Percentiles rank a stretch among this genome's conserved stretches.
Conservation (phyloP, 1,140 invertebrate genomes). For the Uloborus diversus region DNA sequence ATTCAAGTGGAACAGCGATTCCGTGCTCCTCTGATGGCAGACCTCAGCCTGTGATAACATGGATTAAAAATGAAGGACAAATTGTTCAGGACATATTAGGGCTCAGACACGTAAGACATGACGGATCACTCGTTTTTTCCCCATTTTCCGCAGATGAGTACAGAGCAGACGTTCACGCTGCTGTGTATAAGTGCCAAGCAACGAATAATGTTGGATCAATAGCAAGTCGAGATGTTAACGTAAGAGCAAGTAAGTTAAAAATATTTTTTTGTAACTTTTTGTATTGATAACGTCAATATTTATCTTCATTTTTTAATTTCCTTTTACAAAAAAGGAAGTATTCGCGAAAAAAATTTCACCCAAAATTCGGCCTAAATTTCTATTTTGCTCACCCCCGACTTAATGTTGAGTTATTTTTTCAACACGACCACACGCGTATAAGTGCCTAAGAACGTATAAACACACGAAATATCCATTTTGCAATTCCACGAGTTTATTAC, state of each 20-base stretch:
- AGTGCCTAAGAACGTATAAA: too few relatives aligned
- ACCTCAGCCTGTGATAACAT: slow-evolving; percentile 90
- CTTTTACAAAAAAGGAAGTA: too few relatives aligned
- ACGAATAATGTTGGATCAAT: slow-evolving; percentile 88
- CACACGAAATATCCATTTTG: too few relatives aligned
- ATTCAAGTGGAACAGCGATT: slow-evolving; percentile 90
- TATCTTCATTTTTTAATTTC: too few relatives aligned
- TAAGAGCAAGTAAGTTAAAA: slow-evolving; percentile 83
- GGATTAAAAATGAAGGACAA: slow-evolving; percentile 69
- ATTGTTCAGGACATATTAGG: slow-evolving; percentile 63
- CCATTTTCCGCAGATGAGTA: slow-evolving; percentile 63
- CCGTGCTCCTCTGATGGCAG: slow-evolving; percentile 90
- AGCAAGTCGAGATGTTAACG: slow-evolving; percentile 89
- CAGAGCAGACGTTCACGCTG: slow-evolving; percentile 71
- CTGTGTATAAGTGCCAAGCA: slow-evolving; percentile 82
- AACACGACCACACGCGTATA: too few relatives aligned
- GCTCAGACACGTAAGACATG: slow-evolving; percentile 73
- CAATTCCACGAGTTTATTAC: too few relatives aligned
- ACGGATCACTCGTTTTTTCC: slow-evolving; percentile 65
- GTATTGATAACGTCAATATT: too few relatives aligned
- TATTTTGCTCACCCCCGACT: too few relatives aligned
- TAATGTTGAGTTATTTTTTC: too few relatives aligned
- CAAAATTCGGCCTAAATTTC: too few relatives aligned
- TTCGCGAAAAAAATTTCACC: too few relatives aligned
- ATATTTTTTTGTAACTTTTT: background rate